Conservation (phyloP, 2,888 invertebrate species). For the Drosophila anomelani region DNA sequence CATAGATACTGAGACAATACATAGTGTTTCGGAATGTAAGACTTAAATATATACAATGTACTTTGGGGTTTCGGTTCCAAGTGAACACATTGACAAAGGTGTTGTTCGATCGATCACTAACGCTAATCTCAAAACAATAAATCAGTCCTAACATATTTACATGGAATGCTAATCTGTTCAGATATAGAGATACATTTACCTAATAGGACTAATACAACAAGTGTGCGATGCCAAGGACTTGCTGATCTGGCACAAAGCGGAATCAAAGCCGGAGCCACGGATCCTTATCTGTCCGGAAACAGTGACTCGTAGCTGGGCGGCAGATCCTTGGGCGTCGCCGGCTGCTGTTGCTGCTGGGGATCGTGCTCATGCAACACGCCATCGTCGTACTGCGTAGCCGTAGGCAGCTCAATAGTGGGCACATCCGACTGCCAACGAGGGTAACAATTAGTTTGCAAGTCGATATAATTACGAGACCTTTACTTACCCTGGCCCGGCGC, state of each 20-base stretch:
- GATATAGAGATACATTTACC: slow-evolving; percentile 35
- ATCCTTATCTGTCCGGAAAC: slow-evolving; percentile 83
- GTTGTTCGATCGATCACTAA: slow-evolving; percentile 8
- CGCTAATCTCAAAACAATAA: slow-evolving; percentile 44
- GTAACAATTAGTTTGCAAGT: neutral
- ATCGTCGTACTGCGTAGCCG: slow-evolving; percentile 58
- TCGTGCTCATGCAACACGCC: slow-evolving; percentile 54
- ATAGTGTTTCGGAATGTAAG: neutral
- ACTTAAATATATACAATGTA: slow-evolving; percentile 15
- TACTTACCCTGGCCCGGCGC: slow-evolving; percentile 62
- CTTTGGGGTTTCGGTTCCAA: slow-evolving; percentile 12
- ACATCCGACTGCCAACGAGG: slow-evolving; percentile 65
- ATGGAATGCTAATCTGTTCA: slow-evolving; percentile 33
- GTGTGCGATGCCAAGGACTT: slow-evolving; percentile 43
- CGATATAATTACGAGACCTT: rapidly evolving
- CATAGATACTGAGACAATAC: slow-evolving; percentile 3
- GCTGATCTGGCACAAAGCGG: slow-evolving; percentile 68
- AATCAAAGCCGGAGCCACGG: slow-evolving; percentile 19
- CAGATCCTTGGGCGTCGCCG: slow-evolving; percentile 82
- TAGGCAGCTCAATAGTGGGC: slow-evolving; percentile 80
- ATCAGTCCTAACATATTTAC: slow-evolving; percentile 54
- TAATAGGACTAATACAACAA: slow-evolving; percentile 59
- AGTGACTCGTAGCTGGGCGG: slow-evolving; percentile 84
- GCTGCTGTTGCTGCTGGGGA: slow-evolving; percentile 55
- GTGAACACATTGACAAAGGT: slow-evolving; percentile 31